Conservation (phyloP, 1,140 invertebrate genomes). For the Acyrthosiphon pisum region DNA sequence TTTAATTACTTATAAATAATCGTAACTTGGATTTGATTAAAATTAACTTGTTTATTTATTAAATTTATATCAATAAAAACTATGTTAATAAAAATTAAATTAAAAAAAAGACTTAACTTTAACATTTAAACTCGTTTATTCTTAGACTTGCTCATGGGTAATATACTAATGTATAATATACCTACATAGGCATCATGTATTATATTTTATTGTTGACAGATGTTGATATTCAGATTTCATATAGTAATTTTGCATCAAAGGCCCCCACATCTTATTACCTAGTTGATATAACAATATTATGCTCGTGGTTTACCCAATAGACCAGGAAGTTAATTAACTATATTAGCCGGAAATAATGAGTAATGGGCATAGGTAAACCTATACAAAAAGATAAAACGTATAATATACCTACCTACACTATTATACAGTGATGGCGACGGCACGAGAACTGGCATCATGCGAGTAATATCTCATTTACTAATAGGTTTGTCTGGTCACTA, state of each 20-base stretch:
- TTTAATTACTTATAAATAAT: too few species aligned
- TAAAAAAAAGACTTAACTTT: too few species aligned
- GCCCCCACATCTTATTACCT: neutral
- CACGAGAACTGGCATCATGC: neutral
- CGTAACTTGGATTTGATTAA: too few species aligned
- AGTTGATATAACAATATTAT: neutral
- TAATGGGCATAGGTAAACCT: neutral
- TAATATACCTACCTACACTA: neutral
- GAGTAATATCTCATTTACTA: neutral
- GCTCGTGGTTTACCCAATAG: neutral
- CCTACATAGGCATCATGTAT: too few species aligned
- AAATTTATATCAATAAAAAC: too few species aligned
- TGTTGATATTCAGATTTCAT: neutral
- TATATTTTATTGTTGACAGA: too few species aligned
- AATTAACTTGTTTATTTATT: too few species aligned
- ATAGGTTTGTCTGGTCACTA: neutral
- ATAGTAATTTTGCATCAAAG: neutral
- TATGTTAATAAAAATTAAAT: too few species aligned
- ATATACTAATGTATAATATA: too few species aligned
- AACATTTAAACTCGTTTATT: too few species aligned
- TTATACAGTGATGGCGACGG: neutral
- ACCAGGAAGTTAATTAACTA: neutral
- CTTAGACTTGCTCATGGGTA: too few species aligned
- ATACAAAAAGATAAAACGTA: neutral
- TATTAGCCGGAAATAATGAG: neutral